phyloP scores from a whole-genome alignment of 2,797 vertebrate genomes.

The Gambusia yucatana region DNA sequence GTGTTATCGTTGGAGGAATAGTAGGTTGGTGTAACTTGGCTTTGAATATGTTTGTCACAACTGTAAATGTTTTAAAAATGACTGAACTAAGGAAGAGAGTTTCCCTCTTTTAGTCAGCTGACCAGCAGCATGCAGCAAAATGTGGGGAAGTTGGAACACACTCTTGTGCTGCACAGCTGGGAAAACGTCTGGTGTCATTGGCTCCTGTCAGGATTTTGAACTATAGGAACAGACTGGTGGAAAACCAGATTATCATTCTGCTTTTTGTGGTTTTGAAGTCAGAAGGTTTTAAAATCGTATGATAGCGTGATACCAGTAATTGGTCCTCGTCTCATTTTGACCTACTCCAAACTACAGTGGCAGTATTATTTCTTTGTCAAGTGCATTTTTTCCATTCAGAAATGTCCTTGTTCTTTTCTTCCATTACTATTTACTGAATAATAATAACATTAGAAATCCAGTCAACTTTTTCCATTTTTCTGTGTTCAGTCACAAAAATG shows the following conservation, averaged over 20 bases:
- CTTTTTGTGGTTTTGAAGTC: not conserved
- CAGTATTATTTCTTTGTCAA: not conserved
- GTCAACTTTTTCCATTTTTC: not conserved
- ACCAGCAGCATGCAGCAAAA: not conserved
- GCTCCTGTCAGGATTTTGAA: not conserved
- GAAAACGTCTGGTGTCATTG: not conserved
- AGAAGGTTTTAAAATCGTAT: not conserved
- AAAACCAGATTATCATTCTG: no score
- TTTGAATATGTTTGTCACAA: not conserved
- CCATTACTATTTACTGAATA: not conserved
- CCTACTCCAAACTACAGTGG: not conserved
- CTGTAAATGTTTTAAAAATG: not conserved
- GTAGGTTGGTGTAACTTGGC: not conserved
- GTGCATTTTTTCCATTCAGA: not conserved
- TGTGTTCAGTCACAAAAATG: not conserved
- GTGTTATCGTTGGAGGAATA: not conserved
- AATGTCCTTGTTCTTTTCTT: not conserved
- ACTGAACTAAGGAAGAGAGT: not conserved
- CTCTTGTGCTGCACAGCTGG: not conserved
- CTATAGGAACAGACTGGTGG: not conserved
- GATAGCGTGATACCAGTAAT: not conserved
- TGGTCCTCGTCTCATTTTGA: not conserved
- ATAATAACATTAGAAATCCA: not conserved
- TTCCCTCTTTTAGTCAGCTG: not conserved
- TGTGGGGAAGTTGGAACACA: not conserved